phyloP scores from a whole-genome alignment of 1,140 invertebrate genomes.

The Capitella teleta region DNA sequence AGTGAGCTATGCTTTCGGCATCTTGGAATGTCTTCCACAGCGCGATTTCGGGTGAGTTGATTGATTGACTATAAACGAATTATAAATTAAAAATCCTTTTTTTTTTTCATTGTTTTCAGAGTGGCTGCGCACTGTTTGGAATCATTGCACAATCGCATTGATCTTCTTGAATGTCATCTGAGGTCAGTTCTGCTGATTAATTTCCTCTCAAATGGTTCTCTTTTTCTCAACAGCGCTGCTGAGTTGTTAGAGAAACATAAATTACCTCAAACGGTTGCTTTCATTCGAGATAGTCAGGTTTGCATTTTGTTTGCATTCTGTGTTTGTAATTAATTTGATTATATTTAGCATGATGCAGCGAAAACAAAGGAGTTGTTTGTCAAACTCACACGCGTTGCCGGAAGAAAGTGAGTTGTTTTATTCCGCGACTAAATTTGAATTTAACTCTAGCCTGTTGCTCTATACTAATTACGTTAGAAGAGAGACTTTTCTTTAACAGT shows the following conservation, averaged over 20 bases:
- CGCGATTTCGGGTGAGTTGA: slow-evolving; percentile 28
- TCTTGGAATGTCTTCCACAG: slow-evolving; percentile 46
- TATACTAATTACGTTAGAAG: no score
- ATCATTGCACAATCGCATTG: slow-evolving; percentile 41
- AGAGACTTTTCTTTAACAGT: background rate
- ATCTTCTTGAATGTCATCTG: slow-evolving; percentile 45
- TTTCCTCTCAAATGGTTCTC: no score
- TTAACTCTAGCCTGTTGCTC: no score
- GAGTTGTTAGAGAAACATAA: slow-evolving; percentile 46
- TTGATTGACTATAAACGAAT: background rate
- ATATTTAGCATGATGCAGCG: slow-evolving; percentile 32
- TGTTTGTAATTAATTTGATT: background rate
- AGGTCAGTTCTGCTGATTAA: slow-evolving; percentile 23
- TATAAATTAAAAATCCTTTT: no score
- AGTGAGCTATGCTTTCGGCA: slow-evolving; percentile 37
- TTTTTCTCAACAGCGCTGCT: slow-evolving; percentile 31
- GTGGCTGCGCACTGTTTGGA: slow-evolving; percentile 17
- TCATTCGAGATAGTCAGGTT: slow-evolving; percentile 40
- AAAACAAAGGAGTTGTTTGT: slow-evolving; percentile 44
- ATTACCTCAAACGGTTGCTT: slow-evolving; percentile 42
- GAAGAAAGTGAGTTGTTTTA: slow-evolving; percentile 41
- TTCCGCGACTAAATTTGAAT: no score
- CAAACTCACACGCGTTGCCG: slow-evolving; percentile 46
- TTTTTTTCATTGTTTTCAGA: slow-evolving; percentile 8
- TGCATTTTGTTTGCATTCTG: background rate